Percentiles rank a stretch among this genome's conserved stretches.
These are phyloP conservation scores for Ichneumoninae sp. DNA, from an alignment of 2,888 invertebrate genomes.

Conservation along the genomic window DNA sequence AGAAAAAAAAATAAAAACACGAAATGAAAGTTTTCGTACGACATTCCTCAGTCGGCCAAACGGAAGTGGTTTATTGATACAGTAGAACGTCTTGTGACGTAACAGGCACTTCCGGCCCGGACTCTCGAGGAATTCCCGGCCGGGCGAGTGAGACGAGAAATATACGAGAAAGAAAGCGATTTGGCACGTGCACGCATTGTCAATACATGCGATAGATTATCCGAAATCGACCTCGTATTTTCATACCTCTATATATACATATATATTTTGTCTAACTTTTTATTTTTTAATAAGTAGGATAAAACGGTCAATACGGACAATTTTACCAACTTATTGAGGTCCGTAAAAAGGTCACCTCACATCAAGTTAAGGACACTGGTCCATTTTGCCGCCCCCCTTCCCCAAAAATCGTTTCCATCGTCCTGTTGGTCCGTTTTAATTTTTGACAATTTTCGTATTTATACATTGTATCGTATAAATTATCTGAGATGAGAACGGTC, in stretches of 20 bases:
- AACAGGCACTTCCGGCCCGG: slow-evolving; percentile 56
- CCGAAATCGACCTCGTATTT: not conserved
- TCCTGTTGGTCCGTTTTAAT: no score
- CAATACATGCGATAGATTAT: not conserved
- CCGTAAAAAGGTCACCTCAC: no score
- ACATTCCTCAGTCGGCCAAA: slow-evolving; percentile 29
- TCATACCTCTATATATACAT: not conserved
- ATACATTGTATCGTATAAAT: not conserved
- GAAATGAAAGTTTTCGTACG: not conserved
- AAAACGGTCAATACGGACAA: no score
- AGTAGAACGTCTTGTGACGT: slow-evolving; percentile 60
- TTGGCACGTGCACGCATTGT: slow-evolving; percentile 7
- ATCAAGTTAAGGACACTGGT: no score
- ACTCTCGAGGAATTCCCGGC: slow-evolving; percentile 28
- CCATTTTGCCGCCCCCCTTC: no score
- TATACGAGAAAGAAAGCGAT: slow-evolving; percentile 16
- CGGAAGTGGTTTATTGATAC: slow-evolving; percentile 63
- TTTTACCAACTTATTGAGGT: no score
- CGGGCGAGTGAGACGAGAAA: slow-evolving; percentile 6
- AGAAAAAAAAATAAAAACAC: not conserved
- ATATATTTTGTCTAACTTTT: not conserved
- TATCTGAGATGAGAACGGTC: slow-evolving; percentile 3
- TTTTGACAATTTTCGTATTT: not conserved
- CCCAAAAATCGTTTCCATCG: no score
- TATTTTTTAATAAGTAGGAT: not conserved